Base-by-base conservation (phyloP, 2,797 vertebrate genomes). In the Pristis pectinata region DNA sequence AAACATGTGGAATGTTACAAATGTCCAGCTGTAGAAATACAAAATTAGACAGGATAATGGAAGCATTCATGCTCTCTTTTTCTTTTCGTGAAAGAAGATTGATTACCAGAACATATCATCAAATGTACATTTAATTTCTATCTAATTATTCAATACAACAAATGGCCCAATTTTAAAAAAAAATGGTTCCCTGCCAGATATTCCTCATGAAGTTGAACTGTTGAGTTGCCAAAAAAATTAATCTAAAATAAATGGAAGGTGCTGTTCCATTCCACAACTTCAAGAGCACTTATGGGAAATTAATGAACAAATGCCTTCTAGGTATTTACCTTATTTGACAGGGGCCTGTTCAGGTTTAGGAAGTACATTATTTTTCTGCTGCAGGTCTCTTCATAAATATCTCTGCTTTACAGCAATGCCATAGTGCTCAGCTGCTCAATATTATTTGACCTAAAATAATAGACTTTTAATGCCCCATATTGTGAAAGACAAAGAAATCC, bases 51-150 rank as follows among this genome's bases (percentile, higher is more conserved):
- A 22, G n/a, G n/a, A 67, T 67, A 91, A 19, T 19, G n/a, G 87
- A 67, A 91, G 64, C 87, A 41, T 91, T 64, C n/a, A 91, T 91
- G 59, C 61, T 37, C 7, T 24, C 8, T 41, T n/a, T 91, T 41
- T 41, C n/a, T 91, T 67, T 91, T 91, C 61, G 41, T 37, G 64
- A 91, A 91, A 41, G 87, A 44, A 83, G 44, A 9, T 22, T 2
- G 19, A 64, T 91, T 91, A 91, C 59, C n/a, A 24, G 7, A 22
- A 87, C 19, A 67, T 41, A 67, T 91, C n/a, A 91, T 9, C 87
- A 91, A 64, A 24, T 67, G 91, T 24, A 91, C 19, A 91, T 41
- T 91, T 91, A 67, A 91, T 67, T 91, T 91, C n/a, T 37, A 91
- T 0, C 61, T 24, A 67, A 24, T 91, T 67, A 67, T 27, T 64